Evolutionary conservation across 2,113 vertebrate genomes (phyloP).

Genomic region (Syngnathoides biaculeatus): DNA sequence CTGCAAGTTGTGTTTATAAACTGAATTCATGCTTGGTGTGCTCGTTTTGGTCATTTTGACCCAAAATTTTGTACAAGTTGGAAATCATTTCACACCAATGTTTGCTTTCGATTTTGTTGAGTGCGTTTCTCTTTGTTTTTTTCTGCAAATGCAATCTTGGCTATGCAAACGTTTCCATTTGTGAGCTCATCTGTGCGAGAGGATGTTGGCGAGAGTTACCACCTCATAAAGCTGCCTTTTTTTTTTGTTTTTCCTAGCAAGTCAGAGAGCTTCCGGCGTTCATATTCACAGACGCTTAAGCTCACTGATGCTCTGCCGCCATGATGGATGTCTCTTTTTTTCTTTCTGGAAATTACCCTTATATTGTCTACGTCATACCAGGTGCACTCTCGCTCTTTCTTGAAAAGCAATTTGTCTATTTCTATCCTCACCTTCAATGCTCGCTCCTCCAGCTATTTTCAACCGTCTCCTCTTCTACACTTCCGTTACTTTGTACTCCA

Average conservation of each 20-base stretch:
- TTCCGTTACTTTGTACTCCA: slow-evolving; percentile 35
- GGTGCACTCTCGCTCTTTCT: too few relatives aligned
- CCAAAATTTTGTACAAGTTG: neutral
- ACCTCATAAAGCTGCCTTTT: slow-evolving; percentile 13
- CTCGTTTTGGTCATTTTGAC: too few relatives aligned
- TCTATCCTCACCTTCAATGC: slow-evolving; percentile 35
- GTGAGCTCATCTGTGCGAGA: slow-evolving; percentile 30
- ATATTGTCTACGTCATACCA: slow-evolving; percentile 28
- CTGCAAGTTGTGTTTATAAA: too few relatives aligned
- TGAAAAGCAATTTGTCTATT: slow-evolving; percentile 52
- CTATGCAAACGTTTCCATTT: slow-evolving; percentile 43
- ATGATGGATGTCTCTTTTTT: slow-evolving; percentile 39
- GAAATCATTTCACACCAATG: slow-evolving; percentile 28
- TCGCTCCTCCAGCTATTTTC: slow-evolving; percentile 30
- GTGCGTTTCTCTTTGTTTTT: slow-evolving; percentile 8
- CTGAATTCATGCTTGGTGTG: too few relatives aligned
- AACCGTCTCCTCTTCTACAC: slow-evolving; percentile 45
- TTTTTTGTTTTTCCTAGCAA: neutral
- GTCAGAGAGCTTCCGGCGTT: slow-evolving; percentile 1
- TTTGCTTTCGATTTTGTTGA: neutral
- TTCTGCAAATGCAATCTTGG: neutral
- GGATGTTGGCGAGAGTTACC: slow-evolving; percentile 7
- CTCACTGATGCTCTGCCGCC: slow-evolving; percentile 18
- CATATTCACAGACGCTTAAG: slow-evolving; percentile 26
- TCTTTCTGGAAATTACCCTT: slow-evolving; percentile 30